Evolutionary conservation across 2,888 invertebrate genomes (phyloP), one percentile per base, ranked within the genome.

Genomic region (Calliopum simillimum): DNA sequence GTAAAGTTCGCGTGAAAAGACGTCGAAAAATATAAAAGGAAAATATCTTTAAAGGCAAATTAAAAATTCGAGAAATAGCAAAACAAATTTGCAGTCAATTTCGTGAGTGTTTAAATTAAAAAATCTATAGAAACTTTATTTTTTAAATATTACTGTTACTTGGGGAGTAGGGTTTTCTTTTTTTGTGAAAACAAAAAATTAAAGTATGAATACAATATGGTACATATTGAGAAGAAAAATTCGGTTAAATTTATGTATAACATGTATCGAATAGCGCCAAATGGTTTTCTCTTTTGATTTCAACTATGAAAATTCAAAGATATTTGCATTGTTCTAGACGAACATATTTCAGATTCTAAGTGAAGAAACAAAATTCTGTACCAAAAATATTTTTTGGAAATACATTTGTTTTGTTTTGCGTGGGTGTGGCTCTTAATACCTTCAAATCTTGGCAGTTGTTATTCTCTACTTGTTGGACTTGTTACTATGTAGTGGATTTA

Each of bases 1-100:
- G 72, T 74, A 80, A 79, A 81, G 79, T 82, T 76, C 79, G 79
- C 79, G 80, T 77, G 79, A 73, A 73, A 78, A 78, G 77, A 76
- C 81, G 77, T 74, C 74, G 33, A 66, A 58, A 71, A 47, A 4
- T 41, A 70, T n/a, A n/a, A n/a, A 63, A 68, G 61, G 21, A 68
- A 72, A 70, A 51, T 41, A 56, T 25, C 13, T 8, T 56, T 8
- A 23, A 58, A 43, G 3, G 4, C 16, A 53, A 72, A 73, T 69
- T 71, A 59, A 70, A 69, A 62, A 4, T 58, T 12, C 46, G 61
- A 58, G 56, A 73, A 71, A 67, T 68, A 49, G n/a, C 16, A 13
- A 25, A 25, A 19, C 72, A 44, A 41, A 69, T 53, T 51, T 55
- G 63, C 55, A 74, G 56, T 73, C 71, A 61, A 23, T 23, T 68